Conservation (phyloP, 2,113 vertebrate species). For the Lophotis ruficrista region DNA sequence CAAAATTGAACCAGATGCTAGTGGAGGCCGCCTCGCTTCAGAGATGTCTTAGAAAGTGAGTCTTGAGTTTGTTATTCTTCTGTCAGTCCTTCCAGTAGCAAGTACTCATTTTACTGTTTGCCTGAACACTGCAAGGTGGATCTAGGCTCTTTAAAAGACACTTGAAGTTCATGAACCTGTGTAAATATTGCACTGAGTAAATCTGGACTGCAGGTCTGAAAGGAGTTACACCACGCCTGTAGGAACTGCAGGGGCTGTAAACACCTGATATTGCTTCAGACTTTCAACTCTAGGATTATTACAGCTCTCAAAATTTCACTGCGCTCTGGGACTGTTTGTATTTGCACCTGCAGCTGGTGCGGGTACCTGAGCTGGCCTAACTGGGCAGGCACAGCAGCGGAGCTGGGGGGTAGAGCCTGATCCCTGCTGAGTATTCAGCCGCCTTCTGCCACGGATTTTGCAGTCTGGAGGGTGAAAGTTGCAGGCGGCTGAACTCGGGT, state of each 20-base stretch:
- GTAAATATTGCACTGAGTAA: not conserved
- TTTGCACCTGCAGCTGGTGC: not conserved
- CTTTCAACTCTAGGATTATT: not conserved
- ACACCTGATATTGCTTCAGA: not conserved
- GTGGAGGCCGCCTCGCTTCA: not conserved
- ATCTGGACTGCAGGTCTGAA: not conserved
- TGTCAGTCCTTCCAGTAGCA: not conserved
- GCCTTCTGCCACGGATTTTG: not conserved
- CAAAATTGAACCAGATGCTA: not conserved
- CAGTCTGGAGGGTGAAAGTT: not conserved
- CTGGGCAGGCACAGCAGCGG: not conserved
- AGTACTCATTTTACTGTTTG: not conserved
- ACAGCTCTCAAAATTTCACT: not conserved
- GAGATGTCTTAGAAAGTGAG: not conserved
- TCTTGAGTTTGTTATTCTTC: not conserved
- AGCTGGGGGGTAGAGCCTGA: not conserved
- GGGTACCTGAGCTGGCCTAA: not conserved
- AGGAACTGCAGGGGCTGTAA: not conserved
- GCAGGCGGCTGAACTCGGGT: not conserved
- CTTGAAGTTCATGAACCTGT: not conserved
- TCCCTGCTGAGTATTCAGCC: not conserved
- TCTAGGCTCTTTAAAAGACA: not conserved
- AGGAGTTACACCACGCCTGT: not conserved
- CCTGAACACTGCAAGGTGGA: not conserved
- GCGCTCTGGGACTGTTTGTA: rapidly evolving